Evolutionary conservation across 1,140 invertebrate genomes (phyloP), one percentile per base, ranked within the genome.

Genomic region (Cyclina sinensis): DNA sequence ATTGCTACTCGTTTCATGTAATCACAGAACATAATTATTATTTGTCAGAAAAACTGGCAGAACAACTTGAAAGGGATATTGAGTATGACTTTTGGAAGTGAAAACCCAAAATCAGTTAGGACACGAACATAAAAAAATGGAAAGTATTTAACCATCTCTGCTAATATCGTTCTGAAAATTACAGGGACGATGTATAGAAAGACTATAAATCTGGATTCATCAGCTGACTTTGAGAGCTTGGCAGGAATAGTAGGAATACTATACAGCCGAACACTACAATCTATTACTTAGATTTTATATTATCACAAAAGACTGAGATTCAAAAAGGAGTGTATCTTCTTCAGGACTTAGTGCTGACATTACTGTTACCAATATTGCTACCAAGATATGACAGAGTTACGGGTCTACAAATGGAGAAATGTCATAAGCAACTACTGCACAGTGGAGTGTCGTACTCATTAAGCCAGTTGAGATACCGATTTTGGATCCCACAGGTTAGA

Each of bases 31-130:
- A 48, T 90, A 86, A 51, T 51, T 86, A 35, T 74, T n/a, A n/a
- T n/a, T n/a, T n/a, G n/a, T n/a, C 89, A 35, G 65, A 90, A 39
- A n/a, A 30, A 32, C n/a, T 86, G 46, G 89, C 89, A 37, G 24
- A 57, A 54, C 65, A 79, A 35, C 37, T 89, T 65, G 16, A 46
- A 86, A 48, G 54, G 82, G 37, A 76, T 90, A 1, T 68, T 18
- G 27, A 4, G 86, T 5, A 62, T 83, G n/a, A 90, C 89, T 37
- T 86, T 90, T 78, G 89, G 89, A 57, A 68, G 59, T 57, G 46
- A 83, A 1, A 82, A 86, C 43, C 48, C 89, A 21, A 90, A 84
- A 79, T 51, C 32, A 4, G 35, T 89, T 27, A 90, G 83, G 59
- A 86, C 88, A 14, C 7, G 18, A 27, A 86, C 73, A 81, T 16